Conservation (phyloP, 1,140 invertebrate genomes). For the Diabrotica virgifera region DNA sequence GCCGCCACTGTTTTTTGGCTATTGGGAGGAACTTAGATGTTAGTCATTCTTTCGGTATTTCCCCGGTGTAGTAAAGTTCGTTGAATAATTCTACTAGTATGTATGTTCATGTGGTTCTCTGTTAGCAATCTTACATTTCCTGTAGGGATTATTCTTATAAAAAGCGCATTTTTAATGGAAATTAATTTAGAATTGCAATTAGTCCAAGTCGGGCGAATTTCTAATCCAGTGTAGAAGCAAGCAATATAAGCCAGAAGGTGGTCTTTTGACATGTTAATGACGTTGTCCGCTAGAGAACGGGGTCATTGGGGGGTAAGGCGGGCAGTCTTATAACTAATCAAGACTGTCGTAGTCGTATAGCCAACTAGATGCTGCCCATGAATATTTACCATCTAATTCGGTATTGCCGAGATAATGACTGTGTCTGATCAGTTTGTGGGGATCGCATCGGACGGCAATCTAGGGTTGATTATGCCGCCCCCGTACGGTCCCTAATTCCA, state of each 20-base stretch:
- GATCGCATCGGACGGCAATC: conserved; percentile 29
- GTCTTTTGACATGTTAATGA: conserved; percentile 25
- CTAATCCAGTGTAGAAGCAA: not conserved
- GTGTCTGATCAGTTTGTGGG: conserved; percentile 31
- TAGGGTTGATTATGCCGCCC: conserved; percentile 36
- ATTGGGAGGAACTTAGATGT: too few relatives aligned
- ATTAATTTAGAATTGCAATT: not conserved
- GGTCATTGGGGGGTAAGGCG: conserved; percentile 17
- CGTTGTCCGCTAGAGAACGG: conserved; percentile 10
- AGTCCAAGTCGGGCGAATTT: not conserved
- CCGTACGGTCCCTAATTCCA: conserved; percentile 9
- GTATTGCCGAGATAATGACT: conserved; percentile 38
- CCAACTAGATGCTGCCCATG: conserved; percentile 33
- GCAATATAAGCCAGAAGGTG: conserved; percentile 1
- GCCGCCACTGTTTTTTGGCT: too few relatives aligned
- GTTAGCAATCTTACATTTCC: too few relatives aligned
- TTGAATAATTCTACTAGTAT: too few relatives aligned
- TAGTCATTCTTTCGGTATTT: too few relatives aligned
- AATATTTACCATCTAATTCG: conserved; percentile 42
- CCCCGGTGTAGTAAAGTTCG: too few relatives aligned
- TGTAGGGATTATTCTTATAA: too few relatives aligned
- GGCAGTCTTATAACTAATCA: conserved; percentile 30
- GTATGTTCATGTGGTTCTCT: too few relatives aligned
- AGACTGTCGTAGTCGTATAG: conserved; percentile 22
- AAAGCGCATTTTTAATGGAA: too few relatives aligned